phyloP scores from a whole-genome alignment of 2,113 vertebrate species.

The Embiotoca jacksoni region DNA sequence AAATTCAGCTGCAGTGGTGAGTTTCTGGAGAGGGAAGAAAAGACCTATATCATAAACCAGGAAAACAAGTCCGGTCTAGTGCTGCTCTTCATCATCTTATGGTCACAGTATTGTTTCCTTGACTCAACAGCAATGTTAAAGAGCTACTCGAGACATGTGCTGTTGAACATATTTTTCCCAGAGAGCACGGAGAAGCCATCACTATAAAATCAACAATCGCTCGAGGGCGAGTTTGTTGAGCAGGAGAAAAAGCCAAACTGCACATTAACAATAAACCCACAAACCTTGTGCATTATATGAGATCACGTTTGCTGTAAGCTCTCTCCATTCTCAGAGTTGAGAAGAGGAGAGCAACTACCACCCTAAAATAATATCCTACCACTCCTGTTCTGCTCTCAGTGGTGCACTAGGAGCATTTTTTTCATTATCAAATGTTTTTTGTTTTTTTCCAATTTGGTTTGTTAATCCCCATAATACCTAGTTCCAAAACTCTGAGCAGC shows the following conservation, averaged over 20 bases:
- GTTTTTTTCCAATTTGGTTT: constrained; percentile 39
- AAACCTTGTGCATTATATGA: background rate
- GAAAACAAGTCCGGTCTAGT: background rate
- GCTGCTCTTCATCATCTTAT: constrained; percentile 10
- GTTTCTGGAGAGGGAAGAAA: background rate
- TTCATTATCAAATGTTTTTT: constrained; percentile 18
- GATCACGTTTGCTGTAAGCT: background rate
- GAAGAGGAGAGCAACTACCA: constrained; percentile 2
- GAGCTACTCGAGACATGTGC: constrained; percentile 2
- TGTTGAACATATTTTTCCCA: background rate
- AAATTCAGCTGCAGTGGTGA: background rate
- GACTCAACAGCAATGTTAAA: background rate
- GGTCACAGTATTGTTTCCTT: background rate
- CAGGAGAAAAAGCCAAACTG: constrained; percentile 12
- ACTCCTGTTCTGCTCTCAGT: constrained; percentile 5
- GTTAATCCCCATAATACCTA: constrained; percentile 52
- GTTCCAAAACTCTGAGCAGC: constrained; percentile 37
- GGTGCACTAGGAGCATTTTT: background rate
- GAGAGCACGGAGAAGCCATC: background rate
- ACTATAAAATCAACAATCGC: background rate
- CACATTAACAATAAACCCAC: constrained; percentile 20
- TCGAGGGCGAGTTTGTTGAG: background rate
- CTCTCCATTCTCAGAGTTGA: background rate
- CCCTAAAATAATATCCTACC: constrained; percentile 4
- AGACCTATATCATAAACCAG: background rate